phyloP scores from a whole-genome alignment of 2,888 invertebrate genomes.

The Coenonympha glycerion region DNA sequence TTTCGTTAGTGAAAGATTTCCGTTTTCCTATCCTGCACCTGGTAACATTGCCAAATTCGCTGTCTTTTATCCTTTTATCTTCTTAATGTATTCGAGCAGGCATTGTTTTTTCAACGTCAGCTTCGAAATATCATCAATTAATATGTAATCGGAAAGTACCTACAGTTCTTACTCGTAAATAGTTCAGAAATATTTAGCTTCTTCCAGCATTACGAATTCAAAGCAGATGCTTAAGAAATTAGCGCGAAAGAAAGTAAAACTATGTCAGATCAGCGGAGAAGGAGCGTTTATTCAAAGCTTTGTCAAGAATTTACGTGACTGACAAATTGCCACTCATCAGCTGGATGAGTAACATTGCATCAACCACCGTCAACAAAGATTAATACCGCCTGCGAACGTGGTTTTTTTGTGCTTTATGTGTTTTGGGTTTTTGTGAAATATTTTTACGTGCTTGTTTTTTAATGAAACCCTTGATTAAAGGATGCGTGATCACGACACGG shows the following conservation, averaged over 20 bases:
- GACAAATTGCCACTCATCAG: conserved; percentile 3
- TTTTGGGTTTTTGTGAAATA: neutral
- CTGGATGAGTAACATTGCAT: neutral
- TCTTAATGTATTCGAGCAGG: no score
- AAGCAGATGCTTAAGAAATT: neutral
- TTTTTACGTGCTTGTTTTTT: neutral
- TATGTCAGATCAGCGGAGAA: neutral
- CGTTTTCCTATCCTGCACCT: conserved; percentile 45
- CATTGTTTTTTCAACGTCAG: no score
- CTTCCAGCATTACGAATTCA: no score
- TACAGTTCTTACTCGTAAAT: no score
- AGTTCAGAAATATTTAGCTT: no score
- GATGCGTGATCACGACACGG: neutral
- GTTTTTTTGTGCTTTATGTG: conserved; percentile 1
- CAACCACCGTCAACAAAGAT: neutral
- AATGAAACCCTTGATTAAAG: conserved; percentile 1
- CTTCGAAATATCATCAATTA: no score
- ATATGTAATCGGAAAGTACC: no score
- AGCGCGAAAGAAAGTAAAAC: neutral
- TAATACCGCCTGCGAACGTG: neutral
- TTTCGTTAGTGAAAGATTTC: conserved; percentile 64
- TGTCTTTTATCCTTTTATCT: no score
- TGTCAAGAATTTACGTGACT: conserved; percentile 5
- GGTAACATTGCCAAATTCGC: neutral
- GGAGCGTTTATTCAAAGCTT: conserved; percentile 4